phyloP scores from a whole-genome alignment of 2,888 invertebrate species.

The Orthonychiurus folsomi region DNA sequence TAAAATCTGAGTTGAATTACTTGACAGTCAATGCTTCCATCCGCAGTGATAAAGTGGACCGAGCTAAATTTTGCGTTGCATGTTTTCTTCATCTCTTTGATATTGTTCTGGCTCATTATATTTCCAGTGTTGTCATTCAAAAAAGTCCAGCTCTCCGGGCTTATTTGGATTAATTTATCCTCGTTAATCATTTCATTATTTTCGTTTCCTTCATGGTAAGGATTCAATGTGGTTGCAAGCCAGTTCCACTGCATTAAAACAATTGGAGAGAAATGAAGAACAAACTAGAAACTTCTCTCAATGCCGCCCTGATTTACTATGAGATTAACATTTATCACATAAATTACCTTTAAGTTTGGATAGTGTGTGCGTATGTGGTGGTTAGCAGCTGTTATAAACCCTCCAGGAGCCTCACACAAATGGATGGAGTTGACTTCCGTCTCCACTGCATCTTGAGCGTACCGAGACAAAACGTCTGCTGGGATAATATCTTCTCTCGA shows the following conservation, averaged over 20 bases:
- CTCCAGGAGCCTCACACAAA: constrained; percentile 96
- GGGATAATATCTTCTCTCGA: constrained; percentile 55
- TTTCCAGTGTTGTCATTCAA: constrained; percentile 79
- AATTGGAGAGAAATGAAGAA: constrained; percentile 9
- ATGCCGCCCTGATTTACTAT: constrained; percentile 14
- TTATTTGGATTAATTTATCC: constrained; percentile 72
- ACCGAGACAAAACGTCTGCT: constrained; percentile 41
- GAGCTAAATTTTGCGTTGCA: constrained; percentile 42
- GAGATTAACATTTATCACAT: too few relatives aligned
- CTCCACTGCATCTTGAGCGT: constrained; percentile 42
- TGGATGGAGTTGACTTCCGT: constrained; percentile 60
- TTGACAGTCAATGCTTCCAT: constrained; percentile 86
- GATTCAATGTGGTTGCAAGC: constrained; percentile 79
- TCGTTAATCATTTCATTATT: constrained; percentile 66
- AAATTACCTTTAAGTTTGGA: constrained; percentile 10
- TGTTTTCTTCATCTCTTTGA: constrained; percentile 53
- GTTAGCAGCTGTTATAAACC: constrained; percentile 82
- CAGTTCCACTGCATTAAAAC: constrained; percentile 62
- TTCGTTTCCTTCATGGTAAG: constrained; percentile 80
- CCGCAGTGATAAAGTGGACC: constrained; percentile 66
- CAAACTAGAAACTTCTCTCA: constrained; percentile 11
- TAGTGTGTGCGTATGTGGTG: constrained; percentile 57
- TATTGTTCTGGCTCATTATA: constrained; percentile 61
- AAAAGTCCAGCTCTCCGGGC: constrained; percentile 74
- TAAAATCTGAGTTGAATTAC: too few relatives aligned